Evolutionary conservation across 1,140 invertebrate species (phyloP).

Genomic region (Scaptomyza hsui): DNA sequence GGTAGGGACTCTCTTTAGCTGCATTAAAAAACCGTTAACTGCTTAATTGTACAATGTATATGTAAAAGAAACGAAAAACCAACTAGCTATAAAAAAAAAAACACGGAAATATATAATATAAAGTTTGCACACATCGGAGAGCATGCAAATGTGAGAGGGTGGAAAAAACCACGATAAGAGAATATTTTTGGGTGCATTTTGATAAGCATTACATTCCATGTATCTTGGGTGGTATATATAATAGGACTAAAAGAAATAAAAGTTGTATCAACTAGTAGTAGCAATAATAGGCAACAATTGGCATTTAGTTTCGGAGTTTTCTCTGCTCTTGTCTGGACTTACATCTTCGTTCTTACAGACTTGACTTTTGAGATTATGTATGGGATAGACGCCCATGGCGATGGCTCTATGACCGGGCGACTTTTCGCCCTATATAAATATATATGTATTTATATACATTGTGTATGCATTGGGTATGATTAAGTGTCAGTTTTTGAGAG

Average conservation of each 20-base stretch:
- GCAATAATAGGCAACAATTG: slow-evolving; percentile 24
- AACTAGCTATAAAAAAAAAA: slow-evolving; percentile 14
- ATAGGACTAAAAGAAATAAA: slow-evolving; percentile 19
- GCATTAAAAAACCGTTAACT: slow-evolving; percentile 13
- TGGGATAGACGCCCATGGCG: slow-evolving; percentile 94
- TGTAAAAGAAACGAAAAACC: slow-evolving; percentile 2
- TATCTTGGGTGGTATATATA: slow-evolving; percentile 10
- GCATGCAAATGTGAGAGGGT: slow-evolving; percentile 22
- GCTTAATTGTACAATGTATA: slow-evolving; percentile 10
- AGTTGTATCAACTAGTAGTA: slow-evolving; percentile 18
- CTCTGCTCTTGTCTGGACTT: slow-evolving; percentile 87
- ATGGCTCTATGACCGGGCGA: slow-evolving; percentile 93
- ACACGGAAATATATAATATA: slow-evolving; percentile 13
- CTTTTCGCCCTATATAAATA: slow-evolving; percentile 89
- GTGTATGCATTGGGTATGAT: slow-evolving; percentile 30
- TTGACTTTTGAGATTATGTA: slow-evolving; percentile 93
- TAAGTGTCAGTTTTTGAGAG: slow-evolving; percentile 31
- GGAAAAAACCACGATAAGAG: slow-evolving; percentile 9
- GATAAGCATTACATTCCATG: slow-evolving; percentile 39
- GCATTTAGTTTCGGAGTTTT: slow-evolving; percentile 13
- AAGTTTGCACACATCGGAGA: slow-evolving; percentile 29
- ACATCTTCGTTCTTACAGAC: slow-evolving; percentile 93
- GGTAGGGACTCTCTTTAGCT: slow-evolving; percentile 9
- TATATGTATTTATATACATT: slow-evolving; percentile 9
- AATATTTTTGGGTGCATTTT: slow-evolving; percentile 27